These are phyloP conservation scores for Spilarctia lutea DNA, from an alignment of 2,888 invertebrate genomes.

Conservation along the genomic window DNA sequence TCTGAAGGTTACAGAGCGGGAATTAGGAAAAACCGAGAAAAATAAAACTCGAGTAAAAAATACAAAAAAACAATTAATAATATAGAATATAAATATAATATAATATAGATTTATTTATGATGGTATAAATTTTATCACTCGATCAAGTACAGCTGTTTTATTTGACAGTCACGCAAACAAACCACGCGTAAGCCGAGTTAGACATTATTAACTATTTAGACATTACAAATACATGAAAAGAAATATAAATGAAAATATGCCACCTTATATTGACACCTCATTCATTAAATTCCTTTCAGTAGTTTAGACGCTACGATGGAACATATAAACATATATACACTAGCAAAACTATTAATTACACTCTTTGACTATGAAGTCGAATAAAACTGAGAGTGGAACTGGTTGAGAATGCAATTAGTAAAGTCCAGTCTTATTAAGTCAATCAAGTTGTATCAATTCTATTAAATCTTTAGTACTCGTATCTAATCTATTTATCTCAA, in stretches of 20 bases:
- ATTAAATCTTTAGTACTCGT: not conserved
- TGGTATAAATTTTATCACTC: not conserved
- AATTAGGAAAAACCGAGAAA: no score
- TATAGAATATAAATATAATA: no score
- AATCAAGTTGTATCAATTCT: not conserved
- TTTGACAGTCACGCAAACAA: not conserved
- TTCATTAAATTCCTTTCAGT: no score
- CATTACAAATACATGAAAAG: not conserved
- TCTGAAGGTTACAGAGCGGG: no score
- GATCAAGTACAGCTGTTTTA: not conserved
- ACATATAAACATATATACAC: no score
- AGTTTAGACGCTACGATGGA: no score
- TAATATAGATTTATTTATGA: not conserved
- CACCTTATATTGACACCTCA: no score
- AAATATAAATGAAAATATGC: not conserved
- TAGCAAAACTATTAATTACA: no score
- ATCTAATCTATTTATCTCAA: not conserved
- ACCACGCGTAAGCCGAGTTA: not conserved
- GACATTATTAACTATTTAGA: not conserved
- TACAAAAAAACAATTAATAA: no score
- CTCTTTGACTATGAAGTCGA: no score
- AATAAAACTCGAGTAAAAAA: no score
- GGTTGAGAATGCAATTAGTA: not conserved
- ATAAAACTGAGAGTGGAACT: not conserved
- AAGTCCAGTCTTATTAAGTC: not conserved